Conservation (phyloP, 2,113 vertebrate genomes). For the Buteo buteo region DNA sequence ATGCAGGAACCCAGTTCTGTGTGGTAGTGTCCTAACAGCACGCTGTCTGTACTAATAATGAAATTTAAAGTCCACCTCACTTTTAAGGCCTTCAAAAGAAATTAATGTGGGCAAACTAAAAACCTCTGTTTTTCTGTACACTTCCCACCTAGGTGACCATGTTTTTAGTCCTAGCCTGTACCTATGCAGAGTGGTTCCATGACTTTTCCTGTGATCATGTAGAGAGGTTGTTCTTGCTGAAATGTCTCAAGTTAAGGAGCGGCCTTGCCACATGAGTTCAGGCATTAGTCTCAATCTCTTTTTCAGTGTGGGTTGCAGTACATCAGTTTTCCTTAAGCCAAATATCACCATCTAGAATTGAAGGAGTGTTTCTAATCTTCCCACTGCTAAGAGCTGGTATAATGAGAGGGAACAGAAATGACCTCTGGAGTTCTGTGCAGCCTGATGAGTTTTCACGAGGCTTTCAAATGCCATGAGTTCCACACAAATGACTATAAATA, state of each 20-base stretch:
- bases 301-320: not conserved
- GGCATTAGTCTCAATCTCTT: not conserved
- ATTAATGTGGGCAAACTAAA: not conserved
- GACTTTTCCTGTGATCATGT: not conserved
- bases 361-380: not conserved
- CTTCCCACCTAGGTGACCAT: not conserved
- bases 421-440: conserved; percentile 26
- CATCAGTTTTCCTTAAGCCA: not conserved
- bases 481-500: conserved; percentile 58
- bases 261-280: not conserved
- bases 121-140: not conserved
- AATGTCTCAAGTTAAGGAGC: accelerated
- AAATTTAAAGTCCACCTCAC: not conserved
- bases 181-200: not conserved
- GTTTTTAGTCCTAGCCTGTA: not conserved
- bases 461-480: conserved; percentile 40
- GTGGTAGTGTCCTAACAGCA: not conserved
- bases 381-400: not conserved
- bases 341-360: not conserved
- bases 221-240: not conserved
- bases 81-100: not conserved
- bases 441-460: not conserved
- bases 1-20: not conserved
- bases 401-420: conserved; percentile 17
- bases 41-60: not conserved